Evolutionary conservation across 2,113 vertebrate species (phyloP).

Genomic region (Raja brachyura): DNA sequence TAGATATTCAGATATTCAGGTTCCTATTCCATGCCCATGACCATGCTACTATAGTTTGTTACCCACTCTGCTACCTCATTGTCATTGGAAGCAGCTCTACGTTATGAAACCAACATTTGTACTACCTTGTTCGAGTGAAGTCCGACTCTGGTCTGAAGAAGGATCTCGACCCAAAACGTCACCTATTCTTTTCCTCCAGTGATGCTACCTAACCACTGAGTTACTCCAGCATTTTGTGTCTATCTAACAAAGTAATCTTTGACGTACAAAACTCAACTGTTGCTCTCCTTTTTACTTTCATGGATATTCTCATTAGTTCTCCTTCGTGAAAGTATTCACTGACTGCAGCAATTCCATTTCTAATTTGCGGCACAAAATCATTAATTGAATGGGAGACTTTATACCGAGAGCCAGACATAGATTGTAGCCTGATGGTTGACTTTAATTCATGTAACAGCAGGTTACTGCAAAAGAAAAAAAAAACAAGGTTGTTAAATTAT

Average conservation of each 20-base stretch:
- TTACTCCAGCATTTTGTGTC: too few relatives aligned
- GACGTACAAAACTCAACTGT: not conserved
- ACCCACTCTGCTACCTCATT: too few relatives aligned
- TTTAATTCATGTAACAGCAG: conserved; percentile 87
- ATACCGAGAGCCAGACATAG: conserved; percentile 69
- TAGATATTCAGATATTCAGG: too few relatives aligned
- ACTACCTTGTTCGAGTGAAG: too few relatives aligned
- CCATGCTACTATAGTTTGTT: too few relatives aligned
- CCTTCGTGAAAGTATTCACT: conserved; percentile 80
- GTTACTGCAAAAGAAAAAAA: conserved; percentile 69
- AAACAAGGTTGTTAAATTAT: conserved; percentile 93
- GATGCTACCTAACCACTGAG: too few relatives aligned
- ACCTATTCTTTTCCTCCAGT: too few relatives aligned
- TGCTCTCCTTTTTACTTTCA: not conserved
- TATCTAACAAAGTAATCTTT: not conserved
- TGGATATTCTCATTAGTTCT: conserved; percentile 52
- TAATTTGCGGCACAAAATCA: conserved; percentile 80
- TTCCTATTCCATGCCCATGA: too few relatives aligned
- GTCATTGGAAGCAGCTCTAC: not conserved
- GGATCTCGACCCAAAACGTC: too few relatives aligned
- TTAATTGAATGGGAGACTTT: conserved; percentile 86
- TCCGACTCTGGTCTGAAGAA: too few relatives aligned
- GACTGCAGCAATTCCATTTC: conserved; percentile 71
- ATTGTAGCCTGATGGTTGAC: conserved; percentile 63
- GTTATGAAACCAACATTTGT: not conserved